Evolutionary conservation across 2,797 vertebrate genomes (phyloP).

Genomic region (Rhinogobio ventralis): DNA sequence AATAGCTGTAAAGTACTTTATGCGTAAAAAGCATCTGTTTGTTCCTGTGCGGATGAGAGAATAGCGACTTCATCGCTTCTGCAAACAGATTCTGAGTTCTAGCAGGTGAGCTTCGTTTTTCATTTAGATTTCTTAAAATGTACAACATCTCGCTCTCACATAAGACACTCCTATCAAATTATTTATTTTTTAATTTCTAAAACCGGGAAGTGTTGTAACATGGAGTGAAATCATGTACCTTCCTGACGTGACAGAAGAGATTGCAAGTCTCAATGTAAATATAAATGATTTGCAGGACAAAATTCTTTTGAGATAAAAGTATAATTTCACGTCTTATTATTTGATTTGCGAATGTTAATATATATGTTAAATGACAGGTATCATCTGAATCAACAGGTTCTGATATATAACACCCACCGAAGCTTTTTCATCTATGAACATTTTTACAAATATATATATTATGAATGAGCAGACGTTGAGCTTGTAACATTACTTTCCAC

Average conservation of each 20-base stretch:
- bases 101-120: constrained; percentile 45
- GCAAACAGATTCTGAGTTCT: constrained; percentile 9
- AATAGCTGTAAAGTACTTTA: not conserved
- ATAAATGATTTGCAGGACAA: not conserved
- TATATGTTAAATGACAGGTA: not conserved
- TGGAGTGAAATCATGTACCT: not conserved
- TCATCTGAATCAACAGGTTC: not conserved
- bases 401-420: not conserved
- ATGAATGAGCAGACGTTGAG: not conserved
- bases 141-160: not conserved
- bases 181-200: not conserved
- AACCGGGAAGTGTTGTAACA: not conserved
- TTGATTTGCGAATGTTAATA: not conserved
- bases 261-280: not conserved
- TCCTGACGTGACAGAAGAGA: not conserved
- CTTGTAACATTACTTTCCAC: not conserved
- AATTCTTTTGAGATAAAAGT: not conserved
- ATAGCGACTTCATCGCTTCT: not conserved
- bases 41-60: not conserved
- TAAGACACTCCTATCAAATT: not conserved
- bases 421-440: not conserved
- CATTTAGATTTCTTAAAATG: not conserved
- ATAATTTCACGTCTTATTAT: not conserved
- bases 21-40: constrained; percentile 2
- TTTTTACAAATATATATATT: not conserved